Conservation (phyloP, 1,140 invertebrate genomes). For the Brachionus rubens region DNA sequence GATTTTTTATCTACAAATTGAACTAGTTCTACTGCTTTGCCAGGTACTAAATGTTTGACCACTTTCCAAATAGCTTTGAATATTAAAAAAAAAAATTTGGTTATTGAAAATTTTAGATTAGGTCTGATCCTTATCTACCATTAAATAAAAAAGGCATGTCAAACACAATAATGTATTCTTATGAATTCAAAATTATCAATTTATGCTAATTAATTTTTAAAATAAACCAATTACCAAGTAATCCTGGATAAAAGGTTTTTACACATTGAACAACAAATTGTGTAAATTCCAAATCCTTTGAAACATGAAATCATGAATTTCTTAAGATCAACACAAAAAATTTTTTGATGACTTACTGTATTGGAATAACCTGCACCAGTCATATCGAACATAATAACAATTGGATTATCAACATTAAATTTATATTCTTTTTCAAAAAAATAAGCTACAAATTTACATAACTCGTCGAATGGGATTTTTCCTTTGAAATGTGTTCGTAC, state of each 20-base stretch:
- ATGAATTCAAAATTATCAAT: too few species aligned
- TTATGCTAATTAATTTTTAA: too few species aligned
- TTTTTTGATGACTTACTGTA: constrained; percentile 66
- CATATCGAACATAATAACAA: constrained; percentile 82
- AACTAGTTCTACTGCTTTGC: constrained; percentile 78
- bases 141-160: too few species aligned
- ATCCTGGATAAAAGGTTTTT: too few species aligned
- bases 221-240: too few species aligned
- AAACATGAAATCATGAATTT: neutral
- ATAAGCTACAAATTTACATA: constrained; percentile 76
- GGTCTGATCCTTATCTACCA: too few species aligned
- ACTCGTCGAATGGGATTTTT: constrained; percentile 68
- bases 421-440: constrained; percentile 80
- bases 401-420: constrained; percentile 64
- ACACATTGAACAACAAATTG: too few species aligned
- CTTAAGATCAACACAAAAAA: neutral
- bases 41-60: constrained; percentile 76
- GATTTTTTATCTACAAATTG: constrained; percentile 74
- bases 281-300: constrained; percentile 51
- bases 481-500: constrained; percentile 63
- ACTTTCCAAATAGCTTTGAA: constrained; percentile 80
- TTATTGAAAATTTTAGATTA: too few species aligned
- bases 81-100: constrained; percentile 52
- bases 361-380: constrained; percentile 74
- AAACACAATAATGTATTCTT: too few species aligned